These are phyloP conservation scores for Silurus lanzhouensis DNA, from an alignment of 2,797 vertebrate genomes.

Conservation along the genomic window DNA sequence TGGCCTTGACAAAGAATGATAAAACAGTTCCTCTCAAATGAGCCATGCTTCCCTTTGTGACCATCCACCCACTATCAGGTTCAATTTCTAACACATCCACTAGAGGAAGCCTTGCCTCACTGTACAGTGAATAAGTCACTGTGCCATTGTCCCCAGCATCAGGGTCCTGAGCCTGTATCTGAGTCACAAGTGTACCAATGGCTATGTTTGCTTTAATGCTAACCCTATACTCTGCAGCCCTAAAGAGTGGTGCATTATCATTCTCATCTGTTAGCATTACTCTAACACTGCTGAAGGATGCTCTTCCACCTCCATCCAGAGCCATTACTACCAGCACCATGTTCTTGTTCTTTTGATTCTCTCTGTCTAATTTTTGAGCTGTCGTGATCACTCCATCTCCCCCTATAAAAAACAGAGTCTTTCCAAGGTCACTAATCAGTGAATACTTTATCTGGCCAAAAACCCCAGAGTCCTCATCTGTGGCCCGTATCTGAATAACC, in stretches of 20 bases:
- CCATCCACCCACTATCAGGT: slow-evolving; percentile 89
- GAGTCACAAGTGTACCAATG: slow-evolving; percentile 89
- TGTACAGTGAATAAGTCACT: slow-evolving; percentile 91
- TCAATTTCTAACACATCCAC: slow-evolving; percentile 92
- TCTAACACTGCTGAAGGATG: slow-evolving; percentile 93
- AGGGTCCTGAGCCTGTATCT: slow-evolving; percentile 89
- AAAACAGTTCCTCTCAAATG: slow-evolving; percentile 90
- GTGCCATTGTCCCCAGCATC: slow-evolving; percentile 90
- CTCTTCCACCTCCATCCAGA: slow-evolving; percentile 90
- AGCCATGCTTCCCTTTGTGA: slow-evolving; percentile 87
- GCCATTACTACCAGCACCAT: slow-evolving; percentile 92
- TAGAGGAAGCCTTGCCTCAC: slow-evolving; percentile 79
- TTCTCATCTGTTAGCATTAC: slow-evolving; percentile 94
- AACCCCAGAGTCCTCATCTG: slow-evolving; percentile 86
- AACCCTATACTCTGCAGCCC: slow-evolving; percentile 87
- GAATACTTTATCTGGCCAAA: slow-evolving; percentile 87
- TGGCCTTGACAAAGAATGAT: slow-evolving; percentile 92
- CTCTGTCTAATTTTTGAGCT: slow-evolving; percentile 85
- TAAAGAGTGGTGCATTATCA: slow-evolving; percentile 91
- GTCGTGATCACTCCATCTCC: slow-evolving; percentile 87
- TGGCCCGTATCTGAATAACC: slow-evolving; percentile 84
- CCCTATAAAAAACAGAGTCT: slow-evolving; percentile 84
- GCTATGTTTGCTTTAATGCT: slow-evolving; percentile 90
- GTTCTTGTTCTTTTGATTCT: slow-evolving; percentile 88
- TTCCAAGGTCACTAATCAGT: slow-evolving; percentile 92